Percentiles rank a stretch among this genome's conserved stretches.
These are phyloP conservation scores for Lophochroa leadbeateri DNA, from an alignment of 2,113 vertebrate species.

Conservation along the genomic window DNA sequence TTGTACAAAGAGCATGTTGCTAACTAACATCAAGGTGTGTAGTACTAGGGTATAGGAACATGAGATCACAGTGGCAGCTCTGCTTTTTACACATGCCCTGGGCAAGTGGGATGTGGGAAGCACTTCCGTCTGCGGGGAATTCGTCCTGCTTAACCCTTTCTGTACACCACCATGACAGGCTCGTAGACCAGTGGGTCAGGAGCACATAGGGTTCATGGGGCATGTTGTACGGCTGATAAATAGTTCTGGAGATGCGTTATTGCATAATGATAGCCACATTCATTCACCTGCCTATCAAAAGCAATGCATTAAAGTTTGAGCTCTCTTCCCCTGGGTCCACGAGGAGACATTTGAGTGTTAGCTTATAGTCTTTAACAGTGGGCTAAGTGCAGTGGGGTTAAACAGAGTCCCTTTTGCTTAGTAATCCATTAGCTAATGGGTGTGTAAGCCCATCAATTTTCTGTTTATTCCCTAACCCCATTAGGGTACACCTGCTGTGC, in stretches of 20 bases:
- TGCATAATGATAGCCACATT: constrained; percentile 74
- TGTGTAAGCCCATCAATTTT: constrained; percentile 81
- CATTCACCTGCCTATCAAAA: constrained; percentile 78
- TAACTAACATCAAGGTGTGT: not conserved
- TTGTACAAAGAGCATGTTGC: not conserved
- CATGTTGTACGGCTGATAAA: constrained; percentile 62
- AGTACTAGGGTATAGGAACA: not conserved
- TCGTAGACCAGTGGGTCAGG: constrained; percentile 2
- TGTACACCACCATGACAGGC: not conserved
- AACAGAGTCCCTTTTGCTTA: constrained; percentile 77
- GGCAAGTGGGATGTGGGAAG: not conserved
- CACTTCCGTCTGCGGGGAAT: not conserved
- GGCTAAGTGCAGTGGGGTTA: constrained; percentile 82
- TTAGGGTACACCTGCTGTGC: constrained; percentile 79
- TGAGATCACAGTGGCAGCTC: not conserved
- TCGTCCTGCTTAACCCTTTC: constrained; percentile 7
- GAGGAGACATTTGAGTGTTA: constrained; percentile 55
- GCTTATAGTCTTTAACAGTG: constrained; percentile 68
- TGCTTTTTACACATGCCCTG: not conserved
- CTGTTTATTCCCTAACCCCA: constrained; percentile 79
- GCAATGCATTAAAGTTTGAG: constrained; percentile 68
- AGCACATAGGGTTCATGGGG: not conserved
- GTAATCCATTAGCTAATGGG: constrained; percentile 96
- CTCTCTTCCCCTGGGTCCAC: constrained; percentile 69
- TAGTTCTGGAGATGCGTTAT: constrained; percentile 65